Base-by-base conservation (phyloP, 2,113 vertebrate species). In the Anolis sagrei region DNA sequence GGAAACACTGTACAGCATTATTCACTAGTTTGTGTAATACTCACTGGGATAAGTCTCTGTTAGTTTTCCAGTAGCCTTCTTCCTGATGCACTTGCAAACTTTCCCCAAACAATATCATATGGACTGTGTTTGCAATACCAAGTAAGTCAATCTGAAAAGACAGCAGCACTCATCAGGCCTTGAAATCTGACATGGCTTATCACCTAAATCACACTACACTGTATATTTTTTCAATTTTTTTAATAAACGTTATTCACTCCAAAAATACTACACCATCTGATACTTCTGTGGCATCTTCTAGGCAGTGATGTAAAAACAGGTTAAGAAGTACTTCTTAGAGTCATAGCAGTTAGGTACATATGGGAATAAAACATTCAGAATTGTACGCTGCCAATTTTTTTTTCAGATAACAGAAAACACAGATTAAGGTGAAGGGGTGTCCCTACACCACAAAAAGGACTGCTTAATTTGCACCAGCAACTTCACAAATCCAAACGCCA, bases 71-170 rank as follows among this genome's bases (percentile, higher is more conserved):
- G 79, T 81, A 69, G 3, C 86, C 93, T 21, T 92, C 86, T 5
- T 97, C 95, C 86, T 94, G 94, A 83, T 83, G 91, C 75, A 95
- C 92, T 69, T 95, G 93, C 89, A 98, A 82, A 10, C 91, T 93
- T 21, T 94, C 92, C 66, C 93, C 94, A 89, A 97, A 97, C 82
- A 98, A 91, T 21, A 98, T 93, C 86, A 97, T 85, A 92, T 98
- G 97, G 27, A 97, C 87, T 29, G 97, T 91, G 90, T 98, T 96
- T 85, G 97, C 98, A 93, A 98, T 91, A 48, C 96, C 97, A 93
- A 97, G 89, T 89, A 98, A 95, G 92, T 98, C 97, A 13, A 97
- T 95, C 97, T 98, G 96, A 70, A 96, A 95, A 48, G 84, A 94
- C 78, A 95, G 91, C 76, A 94, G 16, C n/a, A 84, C 32, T 27